Evolutionary conservation across 2,888 invertebrate species (phyloP).

Genomic region (Xylota segnis): DNA sequence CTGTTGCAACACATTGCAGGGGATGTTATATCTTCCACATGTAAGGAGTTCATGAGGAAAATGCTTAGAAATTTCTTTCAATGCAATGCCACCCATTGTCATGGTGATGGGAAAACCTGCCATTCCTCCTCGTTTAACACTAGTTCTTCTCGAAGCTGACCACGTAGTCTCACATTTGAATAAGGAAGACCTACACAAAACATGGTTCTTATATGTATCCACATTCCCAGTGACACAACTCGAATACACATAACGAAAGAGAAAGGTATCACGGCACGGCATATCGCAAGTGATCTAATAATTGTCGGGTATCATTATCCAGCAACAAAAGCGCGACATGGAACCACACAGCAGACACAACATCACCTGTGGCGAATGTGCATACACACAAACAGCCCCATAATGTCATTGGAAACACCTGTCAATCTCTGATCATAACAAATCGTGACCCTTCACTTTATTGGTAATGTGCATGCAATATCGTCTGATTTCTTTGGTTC

Average conservation of each 20-base stretch:
- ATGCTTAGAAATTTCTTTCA: neutral
- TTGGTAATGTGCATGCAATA: constrained; percentile 31
- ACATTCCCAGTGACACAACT: constrained; percentile 32
- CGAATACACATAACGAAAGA: constrained; percentile 26
- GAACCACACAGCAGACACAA: constrained; percentile 37
- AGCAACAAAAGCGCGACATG: constrained; percentile 51
- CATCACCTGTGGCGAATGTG: constrained; percentile 60
- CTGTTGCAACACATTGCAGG: no score
- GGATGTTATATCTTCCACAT: no score
- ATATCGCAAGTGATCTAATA: constrained; percentile 72
- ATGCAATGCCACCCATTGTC: no score
- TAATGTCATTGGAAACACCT: constrained; percentile 75
- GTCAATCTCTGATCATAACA: constrained; percentile 74
- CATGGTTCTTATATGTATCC: neutral
- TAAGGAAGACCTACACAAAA: constrained; percentile 5
- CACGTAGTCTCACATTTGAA: neutral
- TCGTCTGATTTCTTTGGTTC: constrained; percentile 29
- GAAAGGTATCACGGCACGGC: constrained; percentile 46
- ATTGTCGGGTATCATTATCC: constrained; percentile 58
- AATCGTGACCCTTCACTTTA: constrained; percentile 76
- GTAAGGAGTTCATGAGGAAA: no score
- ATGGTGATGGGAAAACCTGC: no score
- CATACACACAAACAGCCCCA: constrained; percentile 8
- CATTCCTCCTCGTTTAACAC: neutral
- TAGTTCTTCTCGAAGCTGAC: neutral